phyloP scores from a whole-genome alignment of 2,888 invertebrate species.

The Allygus modestus region DNA sequence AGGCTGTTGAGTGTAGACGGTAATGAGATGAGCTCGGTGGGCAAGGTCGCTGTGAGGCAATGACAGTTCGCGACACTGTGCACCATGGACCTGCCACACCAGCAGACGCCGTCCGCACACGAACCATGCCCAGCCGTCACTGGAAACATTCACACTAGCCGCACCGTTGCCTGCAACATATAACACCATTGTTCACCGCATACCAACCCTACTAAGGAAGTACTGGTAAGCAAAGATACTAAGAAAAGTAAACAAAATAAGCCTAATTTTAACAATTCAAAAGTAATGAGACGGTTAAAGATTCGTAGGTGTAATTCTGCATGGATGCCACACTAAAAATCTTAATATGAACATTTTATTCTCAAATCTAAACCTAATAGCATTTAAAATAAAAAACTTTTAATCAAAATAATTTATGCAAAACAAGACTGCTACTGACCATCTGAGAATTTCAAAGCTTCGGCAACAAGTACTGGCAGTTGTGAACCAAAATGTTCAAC shows the following conservation, averaged over 20 bases:
- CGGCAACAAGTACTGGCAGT: slow-evolving; percentile 92
- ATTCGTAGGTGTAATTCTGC: too few species aligned
- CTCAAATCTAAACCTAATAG: too few species aligned
- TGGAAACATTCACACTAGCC: slow-evolving; percentile 81
- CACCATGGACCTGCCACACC: slow-evolving; percentile 83
- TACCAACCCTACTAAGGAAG: too few species aligned
- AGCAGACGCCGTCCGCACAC: slow-evolving; percentile 91
- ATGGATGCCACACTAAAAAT: too few species aligned
- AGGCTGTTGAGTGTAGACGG: slow-evolving; percentile 80
- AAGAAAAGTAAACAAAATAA: not conserved
- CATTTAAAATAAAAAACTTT: too few species aligned
- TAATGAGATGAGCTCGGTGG: slow-evolving; percentile 91
- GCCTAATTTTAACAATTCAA: slow-evolving; percentile 72
- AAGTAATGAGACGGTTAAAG: slow-evolving; percentile 75
- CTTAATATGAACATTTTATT: too few species aligned
- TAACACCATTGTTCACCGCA: too few species aligned
- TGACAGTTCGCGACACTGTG: slow-evolving; percentile 89
- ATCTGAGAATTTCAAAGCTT: slow-evolving; percentile 90
- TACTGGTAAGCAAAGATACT: not conserved
- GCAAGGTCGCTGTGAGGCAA: slow-evolving; percentile 95
- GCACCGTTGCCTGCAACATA: slow-evolving; percentile 74
- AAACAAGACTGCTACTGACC: slow-evolving; percentile 74
- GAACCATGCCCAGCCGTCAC: slow-evolving; percentile 89
- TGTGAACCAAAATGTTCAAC: slow-evolving; percentile 90
- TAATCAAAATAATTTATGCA: too few species aligned